Base-by-base conservation (phyloP, 2,113 vertebrate species). In the Aphyosemion australe region DNA sequence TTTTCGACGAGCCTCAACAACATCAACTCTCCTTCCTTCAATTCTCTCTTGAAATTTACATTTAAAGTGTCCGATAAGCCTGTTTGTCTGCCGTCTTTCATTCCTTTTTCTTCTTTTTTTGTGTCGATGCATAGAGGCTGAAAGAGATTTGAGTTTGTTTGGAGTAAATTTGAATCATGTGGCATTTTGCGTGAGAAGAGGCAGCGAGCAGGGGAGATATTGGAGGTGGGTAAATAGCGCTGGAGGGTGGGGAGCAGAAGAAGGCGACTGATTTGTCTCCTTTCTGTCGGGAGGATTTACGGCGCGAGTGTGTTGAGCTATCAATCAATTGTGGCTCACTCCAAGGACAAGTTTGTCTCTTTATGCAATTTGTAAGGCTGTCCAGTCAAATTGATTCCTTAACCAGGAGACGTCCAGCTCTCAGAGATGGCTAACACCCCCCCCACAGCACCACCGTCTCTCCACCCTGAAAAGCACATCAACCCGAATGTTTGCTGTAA, bases 381-480 rank as follows among this genome's bases (percentile, higher is more conserved):
- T 91, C 90, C 88, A 85, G 86, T 90, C 89, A 89, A 92, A 93
- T 90, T 91, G 92, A 91, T 93, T 90, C 90, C 90, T 91, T 90
- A 91, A 91, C 88, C 90, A 88, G 82, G 77, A 81, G 83, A 78
- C 48, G 70, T 83, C 86, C 84, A 79, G 70, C 82, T 84, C 80
- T 53, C 65, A 32, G 62, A 69, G 77, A 82, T 73, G 75, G 82
- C 80, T 65, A 74, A 51, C 46, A 13, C 72, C 81, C 76, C 48
- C 62, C 71, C 76, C 73, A 47, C 69, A 76, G 26, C 26, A 5
- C 26, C 26, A 26, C 26, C 26, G 5, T 26, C 26, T 5, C 26
- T 26, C 26, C 26, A 26, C 26, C 45, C 54, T 61, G 72, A 85
- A 89, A 82, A 83, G 78, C 78, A 82, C 80, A 83, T 76, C 82